phyloP scores from a whole-genome alignment of 2,797 vertebrate genomes.

The Hylomyscus alleni region DNA sequence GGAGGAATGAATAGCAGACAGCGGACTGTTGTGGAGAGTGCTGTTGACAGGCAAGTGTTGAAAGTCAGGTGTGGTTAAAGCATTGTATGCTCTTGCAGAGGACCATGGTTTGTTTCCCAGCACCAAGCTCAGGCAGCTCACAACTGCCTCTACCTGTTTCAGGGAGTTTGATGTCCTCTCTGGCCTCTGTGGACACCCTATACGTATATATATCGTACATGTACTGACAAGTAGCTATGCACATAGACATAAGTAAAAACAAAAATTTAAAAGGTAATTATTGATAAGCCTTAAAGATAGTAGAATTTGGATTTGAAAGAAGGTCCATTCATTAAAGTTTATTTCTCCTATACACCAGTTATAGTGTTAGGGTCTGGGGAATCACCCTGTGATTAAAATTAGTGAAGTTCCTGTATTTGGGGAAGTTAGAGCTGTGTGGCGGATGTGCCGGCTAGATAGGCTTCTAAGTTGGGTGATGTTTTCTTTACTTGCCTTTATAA shows the following conservation, averaged over 20 bases:
- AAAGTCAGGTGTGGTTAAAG: too few relatives aligned
- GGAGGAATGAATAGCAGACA: background rate
- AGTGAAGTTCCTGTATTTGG: background rate
- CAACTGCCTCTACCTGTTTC: too few relatives aligned
- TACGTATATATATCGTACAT: background rate
- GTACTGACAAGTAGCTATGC: background rate
- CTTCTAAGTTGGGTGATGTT: background rate
- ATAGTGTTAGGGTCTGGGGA: background rate
- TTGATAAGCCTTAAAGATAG: constrained; percentile 22
- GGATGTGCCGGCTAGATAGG: background rate
- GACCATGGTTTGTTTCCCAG: background rate
- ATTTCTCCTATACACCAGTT: background rate
- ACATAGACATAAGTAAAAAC: background rate
- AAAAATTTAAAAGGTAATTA: background rate
- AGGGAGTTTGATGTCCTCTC: background rate
- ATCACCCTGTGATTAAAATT: constrained; percentile 9
- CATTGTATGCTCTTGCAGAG: background rate
- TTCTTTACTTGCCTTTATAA: background rate
- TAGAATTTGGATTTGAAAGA: background rate
- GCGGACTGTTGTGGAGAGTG: background rate
- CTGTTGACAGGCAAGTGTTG: background rate
- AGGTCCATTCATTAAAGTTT: background rate
- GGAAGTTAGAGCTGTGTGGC: background rate
- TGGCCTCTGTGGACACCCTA: background rate
- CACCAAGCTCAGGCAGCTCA: too few relatives aligned